A percentile compares a stretch with the other conserved stretches of the same genome.
These are phyloP conservation scores for Takifugu rubripes DNA, from an alignment of 2,797 vertebrate species.

Conservation along the genomic window DNA sequence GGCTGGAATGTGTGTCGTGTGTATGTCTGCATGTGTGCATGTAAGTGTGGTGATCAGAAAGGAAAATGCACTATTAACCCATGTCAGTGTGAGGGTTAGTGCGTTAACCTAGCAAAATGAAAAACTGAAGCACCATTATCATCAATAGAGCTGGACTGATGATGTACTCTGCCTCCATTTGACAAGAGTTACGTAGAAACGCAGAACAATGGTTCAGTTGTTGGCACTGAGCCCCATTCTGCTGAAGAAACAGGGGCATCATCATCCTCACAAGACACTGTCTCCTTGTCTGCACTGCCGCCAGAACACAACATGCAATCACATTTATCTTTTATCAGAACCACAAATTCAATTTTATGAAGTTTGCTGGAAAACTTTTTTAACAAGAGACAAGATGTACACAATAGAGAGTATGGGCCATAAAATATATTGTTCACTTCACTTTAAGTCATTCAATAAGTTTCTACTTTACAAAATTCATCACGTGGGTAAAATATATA, in stretches of 20 bases:
- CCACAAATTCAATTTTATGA: background rate
- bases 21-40: slow-evolving; percentile 9
- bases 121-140: background rate
- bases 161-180: background rate
- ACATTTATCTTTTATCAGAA: background rate
- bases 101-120: background rate
- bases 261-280: slow-evolving; percentile 47
- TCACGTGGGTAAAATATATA: background rate
- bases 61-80: background rate
- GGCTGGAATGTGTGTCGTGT: slow-evolving; percentile 15
- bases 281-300: slow-evolving; percentile 32
- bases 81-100: background rate
- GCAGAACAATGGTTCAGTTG: background rate
- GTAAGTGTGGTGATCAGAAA: slow-evolving; percentile 1
- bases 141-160: background rate
- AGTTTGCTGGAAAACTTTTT: background rate
- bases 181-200: background rate
- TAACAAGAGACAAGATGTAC: too few relatives aligned
- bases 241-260: slow-evolving; percentile 57
- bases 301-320: slow-evolving; percentile 40
- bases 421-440: too few relatives aligned
- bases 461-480: too few relatives aligned
- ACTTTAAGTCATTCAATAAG: too few relatives aligned
- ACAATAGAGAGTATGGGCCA: too few relatives aligned
- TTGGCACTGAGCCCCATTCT: slow-evolving; percentile 34